A percentile compares a stretch with the other conserved stretches of the same genome.
These are phyloP conservation scores for Sturmia bella DNA, from an alignment of 2,888 invertebrate species.

Conservation along the genomic window DNA sequence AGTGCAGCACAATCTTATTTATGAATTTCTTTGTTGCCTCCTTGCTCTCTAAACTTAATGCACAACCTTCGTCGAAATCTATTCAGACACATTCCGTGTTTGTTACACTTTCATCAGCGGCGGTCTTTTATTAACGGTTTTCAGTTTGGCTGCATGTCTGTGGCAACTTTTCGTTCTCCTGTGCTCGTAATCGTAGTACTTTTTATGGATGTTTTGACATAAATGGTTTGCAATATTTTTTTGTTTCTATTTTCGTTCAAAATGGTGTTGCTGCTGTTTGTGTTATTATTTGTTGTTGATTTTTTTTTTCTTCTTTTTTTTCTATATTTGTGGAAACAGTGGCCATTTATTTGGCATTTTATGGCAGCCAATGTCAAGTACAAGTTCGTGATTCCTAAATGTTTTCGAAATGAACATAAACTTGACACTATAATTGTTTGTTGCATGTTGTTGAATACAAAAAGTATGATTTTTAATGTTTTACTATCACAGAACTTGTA, in stretches of 20 bases:
- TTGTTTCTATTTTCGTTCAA: slow-evolving; percentile 22
- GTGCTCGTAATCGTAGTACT: slow-evolving; percentile 34
- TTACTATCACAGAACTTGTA: background rate
- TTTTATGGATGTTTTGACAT: slow-evolving; percentile 60
- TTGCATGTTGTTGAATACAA: slow-evolving; percentile 42
- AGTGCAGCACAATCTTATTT: no score
- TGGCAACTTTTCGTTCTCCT: slow-evolving; percentile 26
- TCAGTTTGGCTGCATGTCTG: slow-evolving; percentile 48
- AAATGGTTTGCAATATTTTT: slow-evolving; percentile 47
- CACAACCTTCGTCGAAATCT: slow-evolving; percentile 8
- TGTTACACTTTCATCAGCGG: slow-evolving; percentile 66
- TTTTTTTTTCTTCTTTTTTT: background rate
- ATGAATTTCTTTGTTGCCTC: background rate
- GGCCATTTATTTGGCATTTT: slow-evolving; percentile 66
- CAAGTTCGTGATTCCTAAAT: slow-evolving; percentile 66
- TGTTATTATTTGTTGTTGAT: background rate
- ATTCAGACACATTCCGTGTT: slow-evolving; percentile 20
- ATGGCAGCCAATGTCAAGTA: slow-evolving; percentile 68
- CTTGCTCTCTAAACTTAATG: background rate
- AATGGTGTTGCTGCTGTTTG: background rate
- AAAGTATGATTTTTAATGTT: slow-evolving; percentile 9
- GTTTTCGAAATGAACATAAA: slow-evolving; percentile 60
- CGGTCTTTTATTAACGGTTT: slow-evolving; percentile 63
- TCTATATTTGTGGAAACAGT: slow-evolving; percentile 39
- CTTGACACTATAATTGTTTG: slow-evolving; percentile 60